Base-by-base conservation (phyloP, 2,113 vertebrate species). In the Cepphus grylle region DNA sequence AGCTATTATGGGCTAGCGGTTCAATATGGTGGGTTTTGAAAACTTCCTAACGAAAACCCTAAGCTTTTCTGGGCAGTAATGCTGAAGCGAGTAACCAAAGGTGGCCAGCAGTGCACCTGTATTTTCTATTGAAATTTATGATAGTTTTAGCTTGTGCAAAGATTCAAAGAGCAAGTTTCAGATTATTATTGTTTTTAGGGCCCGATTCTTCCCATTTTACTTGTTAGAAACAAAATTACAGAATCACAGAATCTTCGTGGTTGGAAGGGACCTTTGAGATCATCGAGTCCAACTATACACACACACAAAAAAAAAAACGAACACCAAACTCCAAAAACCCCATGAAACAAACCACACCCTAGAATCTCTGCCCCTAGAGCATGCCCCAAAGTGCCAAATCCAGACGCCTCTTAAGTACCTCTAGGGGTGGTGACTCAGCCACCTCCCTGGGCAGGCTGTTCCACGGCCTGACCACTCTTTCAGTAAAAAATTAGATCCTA, bases 21-120 rank as follows among this genome's bases (percentile, higher is more conserved):
- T 98, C 96, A 94, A 93, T 97, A 94, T 61, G 49, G 79, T 96
- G 92, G 93, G 79, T 96, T 96, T 92, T 97, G 69, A 97, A 96
- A 95, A 87, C 90, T 96, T 97, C 77, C 73, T 95, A 89, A 93
- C 10, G 49, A 88, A 96, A 91, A 77, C 74, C 40, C n/a, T 80
- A 19, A 92, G 80, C 74, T 94, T 90, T 78, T 94, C 82, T 71
- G 88, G 49, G 79, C 74, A 78, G 47, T 80, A 83, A 55, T 73
- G 26, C 56, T 89, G 83, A 89, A 65, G 61, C 23, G 30, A 36
- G 40, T 61, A 62, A 76, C 49, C 62, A 80, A 73, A 80, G 70
- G 32, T 40, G 71, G 70, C 55, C 93, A 83, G 78, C 58, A 70
- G n/a, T 16, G 29, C 42, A 43, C 34, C 49, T 32, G 2, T 50